phyloP scores from a whole-genome alignment of 2,797 vertebrate genomes.

The Cynodonichthys magdalenae region DNA sequence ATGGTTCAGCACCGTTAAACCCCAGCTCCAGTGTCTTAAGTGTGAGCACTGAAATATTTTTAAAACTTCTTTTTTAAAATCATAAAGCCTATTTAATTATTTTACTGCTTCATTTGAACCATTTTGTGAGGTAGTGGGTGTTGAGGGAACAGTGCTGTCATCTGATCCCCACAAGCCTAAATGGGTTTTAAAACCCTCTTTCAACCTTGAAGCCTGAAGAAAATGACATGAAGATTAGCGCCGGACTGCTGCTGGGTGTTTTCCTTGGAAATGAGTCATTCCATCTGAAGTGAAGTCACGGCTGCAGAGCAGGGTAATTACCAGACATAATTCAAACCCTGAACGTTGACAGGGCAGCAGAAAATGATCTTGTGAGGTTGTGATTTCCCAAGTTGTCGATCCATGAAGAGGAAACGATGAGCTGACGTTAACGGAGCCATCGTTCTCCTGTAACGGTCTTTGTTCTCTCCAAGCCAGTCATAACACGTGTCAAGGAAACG shows the following conservation, averaged over 20 bases:
- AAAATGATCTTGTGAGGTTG: constrained; percentile 16
- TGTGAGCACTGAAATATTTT: no score
- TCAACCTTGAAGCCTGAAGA: constrained; percentile 30
- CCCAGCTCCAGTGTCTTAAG: no score
- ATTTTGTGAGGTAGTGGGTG: constrained; percentile 5
- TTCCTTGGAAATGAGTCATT: constrained; percentile 29
- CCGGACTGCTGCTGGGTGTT: constrained; percentile 19
- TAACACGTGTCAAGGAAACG: constrained; percentile 12
- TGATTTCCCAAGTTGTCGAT: constrained; percentile 28
- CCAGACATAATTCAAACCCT: constrained; percentile 42
- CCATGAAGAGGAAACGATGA: constrained; percentile 3
- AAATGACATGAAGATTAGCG: constrained; percentile 28
- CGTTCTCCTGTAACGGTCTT: constrained; percentile 18
- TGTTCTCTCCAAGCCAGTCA: constrained; percentile 5
- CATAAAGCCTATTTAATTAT: no score
- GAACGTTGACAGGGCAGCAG: constrained; percentile 9
- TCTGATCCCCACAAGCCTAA: constrained; percentile 26
- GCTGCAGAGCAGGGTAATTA: constrained; percentile 46
- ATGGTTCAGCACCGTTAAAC: no score
- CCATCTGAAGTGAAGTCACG: constrained; percentile 34
- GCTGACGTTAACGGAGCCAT: constrained; percentile 21
- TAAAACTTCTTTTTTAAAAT: no score
- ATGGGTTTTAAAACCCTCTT: constrained; percentile 29
- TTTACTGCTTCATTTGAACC: constrained; percentile 12
- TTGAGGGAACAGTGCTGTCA: constrained; percentile 17